These are phyloP conservation scores for Macrosoma leucophasiata DNA, from an alignment of 2,888 invertebrate species.

Conservation along the genomic window DNA sequence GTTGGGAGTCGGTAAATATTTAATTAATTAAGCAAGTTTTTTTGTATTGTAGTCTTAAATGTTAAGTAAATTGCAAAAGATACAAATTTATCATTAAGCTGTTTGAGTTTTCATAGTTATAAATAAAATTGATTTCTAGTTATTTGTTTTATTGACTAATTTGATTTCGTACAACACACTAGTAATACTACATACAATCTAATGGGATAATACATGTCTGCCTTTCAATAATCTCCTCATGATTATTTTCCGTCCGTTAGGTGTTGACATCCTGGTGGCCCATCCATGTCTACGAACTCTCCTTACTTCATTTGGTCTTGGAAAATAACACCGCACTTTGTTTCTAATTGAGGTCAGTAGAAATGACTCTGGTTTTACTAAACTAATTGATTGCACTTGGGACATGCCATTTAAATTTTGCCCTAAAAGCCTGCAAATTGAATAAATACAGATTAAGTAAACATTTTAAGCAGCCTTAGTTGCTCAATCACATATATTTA, in stretches of 20 bases:
- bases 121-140: slow-evolving; percentile 16
- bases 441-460: not conserved
- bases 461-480: too few species aligned
- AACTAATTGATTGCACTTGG: slow-evolving; percentile 30
- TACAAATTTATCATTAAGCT: too few species aligned
- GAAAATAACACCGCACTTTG: slow-evolving; percentile 81
- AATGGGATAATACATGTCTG: slow-evolving; percentile 81
- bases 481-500: too few species aligned
- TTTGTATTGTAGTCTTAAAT: too few species aligned
- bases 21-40: too few species aligned
- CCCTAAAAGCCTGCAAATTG: slow-evolving; percentile 44
- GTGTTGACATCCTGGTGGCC: slow-evolving; percentile 80
- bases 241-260: slow-evolving; percentile 79
- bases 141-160: slow-evolving; percentile 13
- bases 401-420: slow-evolving; percentile 40
- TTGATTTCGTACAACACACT: slow-evolving; percentile 12
- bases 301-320: slow-evolving; percentile 82
- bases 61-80: slow-evolving; percentile 9
- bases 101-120: slow-evolving; percentile 8
- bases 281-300: slow-evolving; percentile 84
- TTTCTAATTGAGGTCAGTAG: slow-evolving; percentile 51
- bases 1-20: too few species aligned
- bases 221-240: slow-evolving; percentile 88
- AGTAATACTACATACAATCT: slow-evolving; percentile 28
- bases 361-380: slow-evolving; percentile 48